phyloP scores from a whole-genome alignment of 2,888 invertebrate genomes.

The Nemotelus nigrinus region DNA sequence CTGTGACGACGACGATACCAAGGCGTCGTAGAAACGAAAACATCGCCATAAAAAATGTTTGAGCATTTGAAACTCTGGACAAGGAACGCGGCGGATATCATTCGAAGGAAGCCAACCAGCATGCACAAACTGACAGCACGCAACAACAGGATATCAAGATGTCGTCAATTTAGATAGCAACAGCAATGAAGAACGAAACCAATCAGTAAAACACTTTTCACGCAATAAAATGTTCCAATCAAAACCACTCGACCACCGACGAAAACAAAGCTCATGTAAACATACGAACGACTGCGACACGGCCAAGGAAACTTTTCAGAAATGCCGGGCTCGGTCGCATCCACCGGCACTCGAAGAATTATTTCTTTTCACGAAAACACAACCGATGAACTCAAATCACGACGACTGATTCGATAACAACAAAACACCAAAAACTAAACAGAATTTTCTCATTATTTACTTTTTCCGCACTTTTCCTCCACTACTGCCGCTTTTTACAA shows the following conservation, averaged over 20 bases:
- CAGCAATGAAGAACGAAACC: too few relatives aligned
- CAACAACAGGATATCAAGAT: too few relatives aligned
- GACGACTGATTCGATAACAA: slow-evolving; percentile 17
- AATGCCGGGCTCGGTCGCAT: too few relatives aligned
- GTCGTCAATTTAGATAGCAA: too few relatives aligned
- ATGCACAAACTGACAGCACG: slow-evolving; percentile 20
- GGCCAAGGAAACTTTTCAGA: too few relatives aligned
- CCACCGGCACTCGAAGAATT: background rate
- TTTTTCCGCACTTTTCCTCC: slow-evolving; percentile 37
- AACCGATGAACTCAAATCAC: slow-evolving; percentile 15
- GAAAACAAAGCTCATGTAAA: too few relatives aligned
- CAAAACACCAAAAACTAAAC: slow-evolving; percentile 20
- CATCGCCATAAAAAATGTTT: slow-evolving; percentile 79
- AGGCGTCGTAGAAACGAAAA: slow-evolving; percentile 73
- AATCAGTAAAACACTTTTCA: too few relatives aligned
- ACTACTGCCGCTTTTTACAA: background rate
- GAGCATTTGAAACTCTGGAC: slow-evolving; percentile 68
- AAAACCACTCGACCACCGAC: too few relatives aligned
- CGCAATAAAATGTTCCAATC: too few relatives aligned
- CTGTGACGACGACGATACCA: slow-evolving; percentile 66
- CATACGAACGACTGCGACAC: too few relatives aligned
- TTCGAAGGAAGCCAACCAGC: slow-evolving; percentile 7
- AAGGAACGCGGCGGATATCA: slow-evolving; percentile 1
- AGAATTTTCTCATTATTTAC: slow-evolving; percentile 35
- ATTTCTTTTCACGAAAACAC: background rate